These are phyloP conservation scores for Platerodrilus igneus DNA, from an alignment of 2,888 invertebrate genomes.

Conservation along the genomic window DNA sequence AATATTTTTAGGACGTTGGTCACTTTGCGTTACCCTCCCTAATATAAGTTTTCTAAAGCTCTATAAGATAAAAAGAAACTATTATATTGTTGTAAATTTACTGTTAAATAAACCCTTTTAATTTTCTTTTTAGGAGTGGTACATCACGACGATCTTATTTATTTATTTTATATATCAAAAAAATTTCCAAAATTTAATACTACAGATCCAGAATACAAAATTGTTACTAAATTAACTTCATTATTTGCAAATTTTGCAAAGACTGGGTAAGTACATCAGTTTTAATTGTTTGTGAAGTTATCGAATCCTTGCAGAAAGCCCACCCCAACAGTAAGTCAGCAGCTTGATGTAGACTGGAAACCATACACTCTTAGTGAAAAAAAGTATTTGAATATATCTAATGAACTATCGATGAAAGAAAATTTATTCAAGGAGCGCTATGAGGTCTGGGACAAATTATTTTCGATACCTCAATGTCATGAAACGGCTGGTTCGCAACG, in stretches of 20 bases:
- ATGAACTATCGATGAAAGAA: conserved; percentile 32
- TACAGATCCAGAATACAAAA: conserved; percentile 39
- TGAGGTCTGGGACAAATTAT: conserved; percentile 36
- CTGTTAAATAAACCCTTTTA: too few relatives aligned
- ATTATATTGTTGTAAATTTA: too few relatives aligned
- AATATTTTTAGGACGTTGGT: too few relatives aligned
- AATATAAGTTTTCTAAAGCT: too few relatives aligned
- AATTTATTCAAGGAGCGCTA: conserved; percentile 35
- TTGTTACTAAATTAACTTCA: conserved; percentile 42
- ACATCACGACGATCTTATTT: too few relatives aligned
- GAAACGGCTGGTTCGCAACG: too few relatives aligned
- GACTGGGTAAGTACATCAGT: conserved; percentile 40
- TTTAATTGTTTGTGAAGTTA: too few relatives aligned
- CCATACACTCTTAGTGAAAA: conserved; percentile 31
- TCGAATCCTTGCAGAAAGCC: too few relatives aligned
- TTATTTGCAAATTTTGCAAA: conserved; percentile 47
- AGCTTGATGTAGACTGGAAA: conserved; percentile 30
- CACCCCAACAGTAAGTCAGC: conserved; percentile 27
- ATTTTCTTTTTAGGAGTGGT: too few relatives aligned
- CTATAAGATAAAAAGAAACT: too few relatives aligned
- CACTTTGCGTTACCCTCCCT: too few relatives aligned
- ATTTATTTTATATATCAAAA: conserved; percentile 38
- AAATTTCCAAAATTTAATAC: conserved; percentile 35
- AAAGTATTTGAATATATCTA: conserved; percentile 37
- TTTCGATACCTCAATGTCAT: conserved; percentile 22